Evolutionary conservation across 2,113 vertebrate species (phyloP).

Genomic region (Corvus cornix): DNA sequence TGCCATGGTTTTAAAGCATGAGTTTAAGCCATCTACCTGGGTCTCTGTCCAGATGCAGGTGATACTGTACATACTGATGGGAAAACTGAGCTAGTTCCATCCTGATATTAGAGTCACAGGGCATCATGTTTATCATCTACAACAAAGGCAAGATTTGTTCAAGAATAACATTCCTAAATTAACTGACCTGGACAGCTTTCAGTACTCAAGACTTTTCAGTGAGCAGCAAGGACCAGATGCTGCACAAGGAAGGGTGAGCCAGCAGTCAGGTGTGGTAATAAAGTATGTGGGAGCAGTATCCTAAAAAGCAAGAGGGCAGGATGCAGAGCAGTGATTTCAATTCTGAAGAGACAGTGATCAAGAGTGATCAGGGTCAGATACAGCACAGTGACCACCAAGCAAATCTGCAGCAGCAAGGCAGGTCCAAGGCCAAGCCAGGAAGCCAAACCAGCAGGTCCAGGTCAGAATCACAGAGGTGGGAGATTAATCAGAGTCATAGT

Average conservation of each 20-base stretch:
- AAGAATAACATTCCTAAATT: not conserved
- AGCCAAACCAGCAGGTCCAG: not conserved
- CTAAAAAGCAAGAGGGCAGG: not conserved
- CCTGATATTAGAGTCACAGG: not conserved
- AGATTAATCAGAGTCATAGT: not conserved
- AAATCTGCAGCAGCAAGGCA: not conserved
- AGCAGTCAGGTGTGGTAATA: not conserved
- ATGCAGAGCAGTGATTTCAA: not conserved
- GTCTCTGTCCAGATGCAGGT: not conserved
- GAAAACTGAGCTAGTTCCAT: not conserved
- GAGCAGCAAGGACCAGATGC: not conserved
- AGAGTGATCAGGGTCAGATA: not conserved
- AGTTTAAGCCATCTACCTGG: not conserved
- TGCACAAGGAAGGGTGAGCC: not conserved
- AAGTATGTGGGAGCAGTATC: not conserved
- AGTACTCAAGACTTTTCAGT: not conserved
- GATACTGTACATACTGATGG: not conserved
- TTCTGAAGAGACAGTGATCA: not conserved
- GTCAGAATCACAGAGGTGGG: fast-evolving
- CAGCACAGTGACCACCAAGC: not conserved
- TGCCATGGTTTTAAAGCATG: not conserved
- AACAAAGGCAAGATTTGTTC: not conserved
- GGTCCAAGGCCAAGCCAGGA: not conserved
- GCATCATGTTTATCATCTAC: not conserved
- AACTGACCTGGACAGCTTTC: not conserved